These are phyloP conservation scores for Micromesistius poutassou DNA, from an alignment of 2,797 vertebrate species.

Conservation along the genomic window DNA sequence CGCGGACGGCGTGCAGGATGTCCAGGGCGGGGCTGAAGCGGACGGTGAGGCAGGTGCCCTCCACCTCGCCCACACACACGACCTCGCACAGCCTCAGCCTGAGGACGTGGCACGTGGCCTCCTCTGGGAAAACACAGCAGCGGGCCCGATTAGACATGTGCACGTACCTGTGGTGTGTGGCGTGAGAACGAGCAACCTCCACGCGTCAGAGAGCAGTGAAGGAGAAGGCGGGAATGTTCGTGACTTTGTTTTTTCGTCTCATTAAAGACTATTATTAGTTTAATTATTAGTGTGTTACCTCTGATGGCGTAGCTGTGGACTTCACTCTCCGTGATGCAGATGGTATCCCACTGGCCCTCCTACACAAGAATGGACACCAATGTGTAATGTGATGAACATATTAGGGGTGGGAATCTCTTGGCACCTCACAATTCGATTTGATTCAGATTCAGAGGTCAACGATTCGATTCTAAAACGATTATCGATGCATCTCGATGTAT, in stretches of 20 bases:
- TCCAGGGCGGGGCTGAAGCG: constrained; percentile 86
- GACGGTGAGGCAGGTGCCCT: constrained; percentile 79
- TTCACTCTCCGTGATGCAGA: constrained; percentile 82
- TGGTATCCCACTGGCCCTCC: constrained; percentile 88
- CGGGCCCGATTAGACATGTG: not conserved
- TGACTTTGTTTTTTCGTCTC: not conserved
- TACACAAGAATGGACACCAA: constrained; percentile 44
- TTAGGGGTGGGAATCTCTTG: too few relatives aligned
- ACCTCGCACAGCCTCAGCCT: constrained; percentile 74
- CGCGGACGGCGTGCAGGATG: constrained; percentile 71
- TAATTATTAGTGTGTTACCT: constrained; percentile 72
- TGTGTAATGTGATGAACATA: too few relatives aligned
- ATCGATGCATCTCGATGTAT: too few relatives aligned
- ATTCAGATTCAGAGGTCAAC: too few relatives aligned
- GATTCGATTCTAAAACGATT: too few relatives aligned
- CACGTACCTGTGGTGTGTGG: not conserved
- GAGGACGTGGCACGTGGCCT: constrained; percentile 75
- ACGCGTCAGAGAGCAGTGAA: not conserved
- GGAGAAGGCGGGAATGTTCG: not conserved
- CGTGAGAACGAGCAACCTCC: not conserved
- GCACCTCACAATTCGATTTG: too few relatives aligned
- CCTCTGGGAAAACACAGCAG: constrained; percentile 55
- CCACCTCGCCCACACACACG: constrained; percentile 67
- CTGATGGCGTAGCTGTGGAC: constrained; percentile 80
- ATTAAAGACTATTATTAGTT: constrained; percentile 6